Conservation (phyloP, 2,113 vertebrate species). For the Brachyhypopomus gauderio region DNA sequence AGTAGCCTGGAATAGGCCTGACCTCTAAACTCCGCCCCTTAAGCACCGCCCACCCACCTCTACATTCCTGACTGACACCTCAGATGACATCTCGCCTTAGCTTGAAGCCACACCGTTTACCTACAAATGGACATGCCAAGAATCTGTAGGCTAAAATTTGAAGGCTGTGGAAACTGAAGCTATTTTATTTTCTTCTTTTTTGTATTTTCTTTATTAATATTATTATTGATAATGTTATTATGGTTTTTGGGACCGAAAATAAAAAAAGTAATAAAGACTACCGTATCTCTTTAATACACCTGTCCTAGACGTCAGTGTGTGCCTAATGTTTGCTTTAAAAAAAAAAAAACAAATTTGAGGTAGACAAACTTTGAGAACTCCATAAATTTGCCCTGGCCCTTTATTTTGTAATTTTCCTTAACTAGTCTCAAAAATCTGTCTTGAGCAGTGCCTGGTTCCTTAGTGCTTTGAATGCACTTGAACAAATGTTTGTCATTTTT, state of each 20-base stretch:
- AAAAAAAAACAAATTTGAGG: too few species aligned
- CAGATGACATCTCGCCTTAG: constrained; percentile 63
- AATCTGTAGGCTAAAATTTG: constrained; percentile 65
- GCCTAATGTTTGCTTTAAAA: too few species aligned
- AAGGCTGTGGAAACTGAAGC: constrained; percentile 73
- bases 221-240: constrained; percentile 83
- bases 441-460: too few species aligned
- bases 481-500: too few species aligned
- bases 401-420: too few species aligned
- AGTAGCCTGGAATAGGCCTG: constrained; percentile 65
- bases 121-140: constrained; percentile 64
- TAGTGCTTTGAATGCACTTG: too few species aligned
- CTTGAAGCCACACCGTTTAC: constrained; percentile 70
- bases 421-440: too few species aligned
- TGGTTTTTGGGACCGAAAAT: constrained; percentile 82
- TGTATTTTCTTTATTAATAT: constrained; percentile 78
- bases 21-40: constrained; percentile 50
- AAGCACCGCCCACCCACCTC: constrained; percentile 61
- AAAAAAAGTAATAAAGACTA: constrained; percentile 67
- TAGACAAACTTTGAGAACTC: too few species aligned
- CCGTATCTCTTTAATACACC: constrained; percentile 26
- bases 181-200: constrained; percentile 72
- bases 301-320: background rate
- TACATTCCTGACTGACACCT: constrained; percentile 79
- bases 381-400: too few species aligned